Base-by-base conservation (phyloP, 2,888 invertebrate species). In the Acronicta alni region DNA sequence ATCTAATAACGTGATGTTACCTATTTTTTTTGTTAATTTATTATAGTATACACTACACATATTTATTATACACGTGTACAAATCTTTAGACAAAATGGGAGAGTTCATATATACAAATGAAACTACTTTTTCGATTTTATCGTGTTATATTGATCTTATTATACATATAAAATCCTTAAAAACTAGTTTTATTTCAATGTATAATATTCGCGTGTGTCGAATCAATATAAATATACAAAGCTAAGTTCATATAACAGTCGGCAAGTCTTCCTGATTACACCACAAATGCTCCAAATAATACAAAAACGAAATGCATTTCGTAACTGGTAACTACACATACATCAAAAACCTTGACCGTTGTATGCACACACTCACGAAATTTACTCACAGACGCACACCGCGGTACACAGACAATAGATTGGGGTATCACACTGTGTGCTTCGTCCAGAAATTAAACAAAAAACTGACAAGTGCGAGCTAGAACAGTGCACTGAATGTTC, bases 371-470 rank as follows among this genome's bases (percentile, higher is more conserved):
- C 5, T 46, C 5, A 12, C 0, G 2, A 12, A 35, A 5, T 45
- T 42, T 38, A 54, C 45, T 38, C 42, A 49, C 49, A 42, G 49
- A 66, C 53, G 39, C 52, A 62, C 63, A 57, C 47, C 32, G 0
- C 15, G 4, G n/a, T 14, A n/a, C 15, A 12, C 45, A 54, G 42
- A 62, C 68, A 67, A 68, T 57, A 37, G 62, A 30, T 39, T 48
- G 45, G 45, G 42, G 47, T 43, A 48, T 26, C 35, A 49, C n/a
- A 12, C n/a, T n/a, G n/a, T 35, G 3, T 6, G 35, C n/a, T 32
- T 32, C 6, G 10, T 53, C 37, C 62, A 49, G 52, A 54, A 18
- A 44, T 30, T 44, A 12, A 16, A 41, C 30, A 26, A 61, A 70
- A 2, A n/a, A n/a, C 35, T 7, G n/a, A n/a, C n/a, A 35, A 35